phyloP scores from a whole-genome alignment of 2,797 vertebrate genomes.

The Galagoides demidoff region DNA sequence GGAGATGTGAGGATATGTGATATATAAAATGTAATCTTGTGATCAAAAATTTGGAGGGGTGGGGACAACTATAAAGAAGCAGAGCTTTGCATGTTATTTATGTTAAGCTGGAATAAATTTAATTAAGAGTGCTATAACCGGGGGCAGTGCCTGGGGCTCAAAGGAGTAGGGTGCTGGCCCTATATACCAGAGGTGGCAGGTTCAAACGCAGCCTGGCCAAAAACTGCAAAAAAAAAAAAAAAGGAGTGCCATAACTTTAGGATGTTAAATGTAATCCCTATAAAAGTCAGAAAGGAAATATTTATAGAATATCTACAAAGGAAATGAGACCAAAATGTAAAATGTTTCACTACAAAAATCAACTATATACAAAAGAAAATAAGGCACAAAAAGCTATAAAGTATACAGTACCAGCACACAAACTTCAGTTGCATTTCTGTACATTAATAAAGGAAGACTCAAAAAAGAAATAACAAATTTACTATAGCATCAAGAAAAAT shows the following conservation, averaged over 20 bases:
- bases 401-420: neutral
- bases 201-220: too few species aligned
- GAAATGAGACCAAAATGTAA: neutral
- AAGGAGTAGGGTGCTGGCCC: too few species aligned
- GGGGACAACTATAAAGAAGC: neutral
- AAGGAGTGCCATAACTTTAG: neutral
- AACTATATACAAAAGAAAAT: neutral
- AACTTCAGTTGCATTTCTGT: neutral
- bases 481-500: neutral
- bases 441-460: neutral
- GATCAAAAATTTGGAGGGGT: neutral
- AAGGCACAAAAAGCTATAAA: neutral
- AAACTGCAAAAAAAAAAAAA: too few species aligned
- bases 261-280: neutral
- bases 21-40: neutral
- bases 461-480: neutral
- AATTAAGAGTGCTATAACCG: neutral
- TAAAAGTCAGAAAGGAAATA: neutral
- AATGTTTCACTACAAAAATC: neutral
- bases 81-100: neutral
- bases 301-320: neutral
- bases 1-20: rapidly evolving
- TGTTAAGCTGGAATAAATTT: neutral
- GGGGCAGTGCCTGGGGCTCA: too few species aligned
- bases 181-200: too few species aligned